phyloP scores from a whole-genome alignment of 2,797 vertebrate species.

The Artibeus lituratus region DNA sequence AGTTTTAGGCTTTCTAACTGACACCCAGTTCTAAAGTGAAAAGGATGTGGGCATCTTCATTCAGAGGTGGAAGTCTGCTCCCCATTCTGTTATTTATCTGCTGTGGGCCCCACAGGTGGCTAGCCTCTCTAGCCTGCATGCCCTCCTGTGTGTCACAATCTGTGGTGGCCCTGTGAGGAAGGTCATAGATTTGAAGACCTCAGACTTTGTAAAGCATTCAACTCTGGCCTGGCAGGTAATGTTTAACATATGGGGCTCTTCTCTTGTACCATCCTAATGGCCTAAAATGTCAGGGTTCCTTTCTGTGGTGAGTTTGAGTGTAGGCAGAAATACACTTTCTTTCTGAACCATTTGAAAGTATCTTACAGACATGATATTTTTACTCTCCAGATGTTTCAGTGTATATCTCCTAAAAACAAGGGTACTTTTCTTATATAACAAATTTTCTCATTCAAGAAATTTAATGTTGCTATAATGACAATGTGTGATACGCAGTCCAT shows the following conservation, averaged over 20 bases:
- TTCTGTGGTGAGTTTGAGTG: background rate
- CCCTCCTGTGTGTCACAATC: background rate
- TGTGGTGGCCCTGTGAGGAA: background rate
- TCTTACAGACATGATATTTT: background rate
- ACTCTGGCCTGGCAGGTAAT: no score
- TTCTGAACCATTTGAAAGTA: background rate
- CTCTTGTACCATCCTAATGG: background rate
- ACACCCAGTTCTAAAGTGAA: background rate
- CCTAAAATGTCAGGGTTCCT: background rate
- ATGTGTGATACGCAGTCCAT: background rate
- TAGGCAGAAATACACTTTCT: background rate
- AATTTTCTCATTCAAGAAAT: background rate
- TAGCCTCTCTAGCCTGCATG: background rate
- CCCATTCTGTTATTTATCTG: background rate
- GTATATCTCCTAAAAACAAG: background rate
- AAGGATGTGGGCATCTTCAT: background rate
- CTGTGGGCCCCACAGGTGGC: background rate
- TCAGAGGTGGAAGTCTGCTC: no score
- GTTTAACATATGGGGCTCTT: background rate
- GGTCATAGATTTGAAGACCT: background rate
- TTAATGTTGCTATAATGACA: background rate
- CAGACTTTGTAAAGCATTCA: background rate
- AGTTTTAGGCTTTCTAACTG: background rate
- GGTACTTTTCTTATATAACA: background rate
- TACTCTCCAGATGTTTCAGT: background rate